Evolutionary conservation across 2,888 invertebrate genomes (phyloP), one percentile per base, ranked within the genome.

Genomic region (Oligia latruncula): DNA sequence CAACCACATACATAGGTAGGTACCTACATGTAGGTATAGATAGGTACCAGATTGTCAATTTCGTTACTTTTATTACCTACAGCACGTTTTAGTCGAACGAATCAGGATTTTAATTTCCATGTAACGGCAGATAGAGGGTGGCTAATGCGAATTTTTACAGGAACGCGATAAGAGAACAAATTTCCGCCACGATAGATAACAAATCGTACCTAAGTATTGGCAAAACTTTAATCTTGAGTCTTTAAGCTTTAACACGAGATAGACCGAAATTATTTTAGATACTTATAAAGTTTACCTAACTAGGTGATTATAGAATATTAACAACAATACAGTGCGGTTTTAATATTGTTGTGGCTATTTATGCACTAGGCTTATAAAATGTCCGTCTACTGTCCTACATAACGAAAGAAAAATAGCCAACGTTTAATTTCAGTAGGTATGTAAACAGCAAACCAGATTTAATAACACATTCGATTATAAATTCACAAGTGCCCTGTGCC

Each of bases 161-260:
- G 85, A 83, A 88, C 84, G 85, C 86, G 93, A 93, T 93, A 93
- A 92, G 90, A 83, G 87, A 93, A 90, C 91, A 90, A 92, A 93
- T 93, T 94, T 93, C 94, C 93, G 92, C 75, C 79, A 81, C 83
- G 86, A 84, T 85, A 87, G 84, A 90, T 87, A 87, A 78, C 84
- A 87, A 89, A 90, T 91, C 88, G 81, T 87, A n/a, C n/a, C n/a
- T n/a, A 85, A 87, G 70, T 78, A 87, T 80, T 79, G 74, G 74
- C 15, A n/a, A 66, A 52, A 60, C 58, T 73, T 60, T 29, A 76
- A 82, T 60, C n/a, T 11, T 58, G 58, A 43, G 9, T 8, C 43
- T 43, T 43, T 43, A 43, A 81, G 49, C 20, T 64, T 68, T 60
- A 0, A 35, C 29, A 46, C 20, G 15, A 49, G 46, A 52, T 23